Evolutionary conservation across 2,113 vertebrate genomes (phyloP).

Genomic region (Osmerus eperlanus): DNA sequence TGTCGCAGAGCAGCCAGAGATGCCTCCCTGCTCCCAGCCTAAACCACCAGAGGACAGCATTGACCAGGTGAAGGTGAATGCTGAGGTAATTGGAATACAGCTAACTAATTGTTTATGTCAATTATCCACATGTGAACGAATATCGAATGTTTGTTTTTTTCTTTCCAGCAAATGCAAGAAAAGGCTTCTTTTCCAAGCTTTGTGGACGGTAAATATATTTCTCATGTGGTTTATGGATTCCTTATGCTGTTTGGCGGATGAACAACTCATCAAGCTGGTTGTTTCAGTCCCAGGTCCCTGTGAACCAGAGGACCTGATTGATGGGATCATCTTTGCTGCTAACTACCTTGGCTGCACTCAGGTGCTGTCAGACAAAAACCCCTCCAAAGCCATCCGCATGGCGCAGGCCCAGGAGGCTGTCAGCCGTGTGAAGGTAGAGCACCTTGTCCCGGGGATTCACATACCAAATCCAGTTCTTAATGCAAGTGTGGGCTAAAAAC

Average conservation of each 20-base stretch:
- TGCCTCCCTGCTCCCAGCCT: conserved; percentile 81
- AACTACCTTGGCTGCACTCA: conserved; percentile 98
- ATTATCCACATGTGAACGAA: too few relatives aligned
- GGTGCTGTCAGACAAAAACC: conserved; percentile 92
- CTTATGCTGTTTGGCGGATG: too few relatives aligned
- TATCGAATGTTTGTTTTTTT: too few relatives aligned
- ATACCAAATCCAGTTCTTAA: too few relatives aligned
- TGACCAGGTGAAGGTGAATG: conserved; percentile 61
- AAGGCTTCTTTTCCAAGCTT: conserved; percentile 93
- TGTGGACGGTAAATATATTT: conserved; percentile 89
- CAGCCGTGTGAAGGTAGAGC: conserved; percentile 88
- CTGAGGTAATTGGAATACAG: not conserved
- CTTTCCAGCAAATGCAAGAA: conserved; percentile 83
- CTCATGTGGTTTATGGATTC: not conserved
- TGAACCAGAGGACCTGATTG: conserved; percentile 97
- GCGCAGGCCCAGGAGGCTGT: conserved; percentile 96
- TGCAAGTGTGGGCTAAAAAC: not conserved
- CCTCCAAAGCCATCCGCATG: conserved; percentile 94
- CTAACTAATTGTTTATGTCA: too few relatives aligned
- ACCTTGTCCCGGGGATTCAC: not conserved
- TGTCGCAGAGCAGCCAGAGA: conserved; percentile 72
- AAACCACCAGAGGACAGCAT: conserved; percentile 71
- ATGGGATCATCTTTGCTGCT: conserved; percentile 98
- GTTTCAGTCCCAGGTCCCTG: conserved; percentile 92
- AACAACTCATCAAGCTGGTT: not conserved